Conservation (phyloP, 1,140 invertebrate genomes). For the Apis cerana region DNA sequence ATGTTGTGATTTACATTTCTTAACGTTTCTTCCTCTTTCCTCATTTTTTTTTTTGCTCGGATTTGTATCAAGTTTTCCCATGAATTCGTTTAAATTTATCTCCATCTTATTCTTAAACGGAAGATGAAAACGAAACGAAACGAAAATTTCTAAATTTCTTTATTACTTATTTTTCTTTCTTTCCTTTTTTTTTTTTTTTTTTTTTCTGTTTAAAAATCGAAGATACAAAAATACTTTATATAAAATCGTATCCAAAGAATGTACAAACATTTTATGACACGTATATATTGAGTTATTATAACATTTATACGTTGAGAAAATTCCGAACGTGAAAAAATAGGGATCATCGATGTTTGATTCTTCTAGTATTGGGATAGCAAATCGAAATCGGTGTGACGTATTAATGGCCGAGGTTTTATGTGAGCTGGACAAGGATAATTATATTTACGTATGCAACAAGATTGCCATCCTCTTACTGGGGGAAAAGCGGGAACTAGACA, state of each 20-base stretch:
- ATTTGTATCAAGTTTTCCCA: too few relatives aligned
- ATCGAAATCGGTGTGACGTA: constrained; percentile 59
- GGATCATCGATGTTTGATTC: neutral
- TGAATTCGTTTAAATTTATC: too few relatives aligned
- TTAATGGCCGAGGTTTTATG: constrained; percentile 27
- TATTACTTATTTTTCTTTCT: too few relatives aligned
- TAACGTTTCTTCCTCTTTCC: neutral
- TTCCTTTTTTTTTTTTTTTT: too few relatives aligned
- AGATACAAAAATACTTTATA: too few relatives aligned
- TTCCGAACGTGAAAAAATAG: neutral
- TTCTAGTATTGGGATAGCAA: constrained; percentile 53
- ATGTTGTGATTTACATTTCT: neutral
- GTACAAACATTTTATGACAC: too few relatives aligned
- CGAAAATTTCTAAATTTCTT: too few relatives aligned
- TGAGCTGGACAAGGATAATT: constrained; percentile 66
- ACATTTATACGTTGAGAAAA: neutral
- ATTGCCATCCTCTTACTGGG: constrained; percentile 63
- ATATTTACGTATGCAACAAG: constrained; percentile 69
- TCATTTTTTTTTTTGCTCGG: neutral
- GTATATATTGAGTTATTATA: neutral
- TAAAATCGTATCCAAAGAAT: too few relatives aligned
- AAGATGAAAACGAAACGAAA: too few relatives aligned
- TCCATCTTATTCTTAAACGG: too few relatives aligned
- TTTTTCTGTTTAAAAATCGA: too few relatives aligned
- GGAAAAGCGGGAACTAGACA: constrained; percentile 60